These are phyloP conservation scores for Notechis scutatus DNA, from an alignment of 2,113 vertebrate genomes.

Conservation along the genomic window DNA sequence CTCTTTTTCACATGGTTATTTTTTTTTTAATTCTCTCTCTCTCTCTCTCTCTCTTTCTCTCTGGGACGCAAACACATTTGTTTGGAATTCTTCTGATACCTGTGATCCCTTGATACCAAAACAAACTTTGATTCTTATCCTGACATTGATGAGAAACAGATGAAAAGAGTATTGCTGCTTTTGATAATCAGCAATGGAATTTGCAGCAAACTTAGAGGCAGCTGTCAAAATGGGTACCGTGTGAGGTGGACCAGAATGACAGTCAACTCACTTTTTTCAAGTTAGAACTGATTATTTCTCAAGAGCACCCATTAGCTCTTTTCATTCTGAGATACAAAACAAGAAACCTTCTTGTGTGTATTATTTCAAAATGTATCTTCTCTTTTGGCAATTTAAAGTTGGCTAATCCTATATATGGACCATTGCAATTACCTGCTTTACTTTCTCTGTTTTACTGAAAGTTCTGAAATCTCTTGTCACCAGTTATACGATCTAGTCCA, in stretches of 20 bases:
- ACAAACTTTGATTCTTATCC: not conserved
- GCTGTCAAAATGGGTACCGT: not conserved
- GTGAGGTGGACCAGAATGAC: not conserved
- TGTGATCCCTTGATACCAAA: not conserved
- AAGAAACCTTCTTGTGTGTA: not conserved
- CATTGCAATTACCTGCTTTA: not conserved
- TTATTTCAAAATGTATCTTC: not conserved
- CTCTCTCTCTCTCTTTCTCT: not conserved
- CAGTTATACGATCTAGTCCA: not conserved
- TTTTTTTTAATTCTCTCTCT: not conserved
- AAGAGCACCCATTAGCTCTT: not conserved
- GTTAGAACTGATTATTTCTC: not conserved
- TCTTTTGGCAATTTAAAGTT: not conserved
- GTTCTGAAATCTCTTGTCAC: not conserved
- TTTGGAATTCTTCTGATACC: not conserved
- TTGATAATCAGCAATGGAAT: not conserved
- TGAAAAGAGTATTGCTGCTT: not conserved
- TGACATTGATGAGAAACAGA: not conserved
- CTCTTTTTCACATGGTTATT: not conserved
- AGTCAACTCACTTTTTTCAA: not conserved
- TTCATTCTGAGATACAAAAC: not conserved
- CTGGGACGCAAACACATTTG: not conserved
- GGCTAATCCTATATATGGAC: not conserved
- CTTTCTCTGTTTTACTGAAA: not conserved
- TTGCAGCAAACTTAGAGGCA: not conserved